These are phyloP conservation scores for Nylanderia fulva DNA, from an alignment of 1,140 invertebrate genomes.

Conservation along the genomic window DNA sequence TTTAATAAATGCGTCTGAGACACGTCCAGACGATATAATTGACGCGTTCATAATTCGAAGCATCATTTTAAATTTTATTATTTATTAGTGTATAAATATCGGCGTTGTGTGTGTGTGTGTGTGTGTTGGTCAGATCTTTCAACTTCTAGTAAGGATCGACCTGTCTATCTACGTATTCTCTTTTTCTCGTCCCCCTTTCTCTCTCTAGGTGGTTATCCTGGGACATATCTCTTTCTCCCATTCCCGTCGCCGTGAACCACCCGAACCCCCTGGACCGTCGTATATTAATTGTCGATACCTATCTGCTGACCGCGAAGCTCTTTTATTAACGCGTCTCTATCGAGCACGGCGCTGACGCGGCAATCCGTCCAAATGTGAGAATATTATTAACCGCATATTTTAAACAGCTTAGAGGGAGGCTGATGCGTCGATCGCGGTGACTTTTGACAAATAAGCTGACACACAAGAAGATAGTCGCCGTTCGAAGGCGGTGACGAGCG, in stretches of 20 bases:
- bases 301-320: constrained; percentile 68
- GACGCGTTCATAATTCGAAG: background rate
- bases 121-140: background rate
- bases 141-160: constrained; percentile 6
- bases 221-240: constrained; percentile 45
- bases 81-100: background rate
- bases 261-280: constrained; percentile 56
- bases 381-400: constrained; percentile 78
- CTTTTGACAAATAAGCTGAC: constrained; percentile 81
- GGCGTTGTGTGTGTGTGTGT: no score
- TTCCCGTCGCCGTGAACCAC: constrained; percentile 41
- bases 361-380: constrained; percentile 80
- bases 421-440: constrained; percentile 66
- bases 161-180: constrained; percentile 9
- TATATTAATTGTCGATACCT: constrained; percentile 80
- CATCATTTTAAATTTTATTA: constrained; percentile 52
- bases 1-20: constrained; percentile 44
- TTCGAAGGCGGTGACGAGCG: constrained; percentile 59
- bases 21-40: constrained; percentile 33
- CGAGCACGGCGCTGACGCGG: constrained; percentile 69
- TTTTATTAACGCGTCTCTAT: constrained; percentile 71
- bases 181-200: background rate
- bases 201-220: constrained; percentile 63
- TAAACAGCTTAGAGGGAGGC: constrained; percentile 65
- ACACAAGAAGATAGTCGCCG: constrained; percentile 72